A percentile compares a stretch with the other conserved stretches of the same genome.
Conservation (phyloP, 2,888 invertebrate species). For the Sipha maydis region DNA sequence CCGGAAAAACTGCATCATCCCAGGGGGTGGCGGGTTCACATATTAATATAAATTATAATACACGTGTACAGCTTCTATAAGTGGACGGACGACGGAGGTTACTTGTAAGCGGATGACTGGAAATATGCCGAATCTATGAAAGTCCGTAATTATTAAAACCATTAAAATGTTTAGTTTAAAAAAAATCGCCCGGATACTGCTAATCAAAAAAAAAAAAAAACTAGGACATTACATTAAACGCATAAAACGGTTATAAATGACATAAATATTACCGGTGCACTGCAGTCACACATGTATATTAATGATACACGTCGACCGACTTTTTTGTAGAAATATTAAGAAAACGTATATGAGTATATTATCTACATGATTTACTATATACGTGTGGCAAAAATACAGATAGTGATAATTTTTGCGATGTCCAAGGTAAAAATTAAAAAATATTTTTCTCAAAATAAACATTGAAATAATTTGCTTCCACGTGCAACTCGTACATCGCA, state of each 20-base stretch:
- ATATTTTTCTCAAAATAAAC: too few relatives aligned
- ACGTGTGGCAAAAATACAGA: too few relatives aligned
- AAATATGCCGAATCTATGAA: not conserved
- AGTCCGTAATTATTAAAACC: not conserved
- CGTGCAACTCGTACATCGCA: too few relatives aligned
- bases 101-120: not conserved
- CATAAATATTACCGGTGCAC: not conserved
- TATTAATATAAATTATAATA: not conserved
- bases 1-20: not conserved
- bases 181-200: not conserved
- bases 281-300: not conserved
- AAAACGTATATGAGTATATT: too few relatives aligned
- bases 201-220: not conserved
- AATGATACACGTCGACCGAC: not conserved
- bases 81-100: not conserved
- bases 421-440: too few relatives aligned
- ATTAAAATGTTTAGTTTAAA: not conserved
- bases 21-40: not conserved
- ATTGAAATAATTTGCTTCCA: too few relatives aligned
- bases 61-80: not conserved
- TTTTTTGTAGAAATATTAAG: not conserved
- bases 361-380: too few relatives aligned
- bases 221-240: not conserved
- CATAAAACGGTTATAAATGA: not conserved
- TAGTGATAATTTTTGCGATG: too few relatives aligned